A percentile compares a stretch with the other conserved stretches of the same genome.
phyloP scores from a whole-genome alignment of 2,888 invertebrate species.

The Sinelater perroti region DNA sequence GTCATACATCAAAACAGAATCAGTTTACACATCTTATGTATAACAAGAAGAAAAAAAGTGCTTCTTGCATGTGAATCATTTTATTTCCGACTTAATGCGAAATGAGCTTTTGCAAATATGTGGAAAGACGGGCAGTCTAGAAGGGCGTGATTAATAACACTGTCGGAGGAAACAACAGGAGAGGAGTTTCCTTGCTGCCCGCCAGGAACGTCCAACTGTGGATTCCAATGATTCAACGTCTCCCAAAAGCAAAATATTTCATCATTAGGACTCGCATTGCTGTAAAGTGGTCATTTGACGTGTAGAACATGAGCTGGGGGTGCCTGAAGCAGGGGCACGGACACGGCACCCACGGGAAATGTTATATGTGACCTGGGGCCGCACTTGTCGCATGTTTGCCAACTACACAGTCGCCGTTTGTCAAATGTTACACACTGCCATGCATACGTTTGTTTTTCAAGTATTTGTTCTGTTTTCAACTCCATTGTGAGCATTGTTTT shows the following conservation, averaged over 20 bases:
- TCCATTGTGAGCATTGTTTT: conserved; percentile 47
- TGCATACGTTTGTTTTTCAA: conserved; percentile 53
- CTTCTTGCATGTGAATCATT: no score
- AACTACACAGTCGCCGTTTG: conserved; percentile 53
- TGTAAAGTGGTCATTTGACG: conserved; percentile 66
- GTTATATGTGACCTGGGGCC: conserved; percentile 50
- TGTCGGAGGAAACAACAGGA: no score
- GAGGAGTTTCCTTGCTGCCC: conserved; percentile 13
- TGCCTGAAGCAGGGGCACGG: conserved; percentile 36
- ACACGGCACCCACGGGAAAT: conserved; percentile 41
- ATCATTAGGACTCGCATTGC: conserved; percentile 63
- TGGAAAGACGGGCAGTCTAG: no score
- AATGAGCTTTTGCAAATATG: no score
- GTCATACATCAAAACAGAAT: no score
- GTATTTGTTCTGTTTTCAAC: conserved; percentile 50
- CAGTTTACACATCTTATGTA: no score
- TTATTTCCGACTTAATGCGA: no score
- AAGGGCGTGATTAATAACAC: no score
- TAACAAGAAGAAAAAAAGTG: no score
- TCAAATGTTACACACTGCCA: conserved; percentile 57
- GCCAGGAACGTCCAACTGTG: conserved; percentile 21
- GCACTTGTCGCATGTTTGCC: conserved; percentile 47
- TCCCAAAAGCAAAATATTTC: conserved; percentile 64
- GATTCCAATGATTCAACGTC: conserved; percentile 62
- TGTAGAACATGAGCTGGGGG: conserved; percentile 54